Evolutionary conservation across 2,113 vertebrate species (phyloP).

Genomic region (Cephalopterus ornatus): DNA sequence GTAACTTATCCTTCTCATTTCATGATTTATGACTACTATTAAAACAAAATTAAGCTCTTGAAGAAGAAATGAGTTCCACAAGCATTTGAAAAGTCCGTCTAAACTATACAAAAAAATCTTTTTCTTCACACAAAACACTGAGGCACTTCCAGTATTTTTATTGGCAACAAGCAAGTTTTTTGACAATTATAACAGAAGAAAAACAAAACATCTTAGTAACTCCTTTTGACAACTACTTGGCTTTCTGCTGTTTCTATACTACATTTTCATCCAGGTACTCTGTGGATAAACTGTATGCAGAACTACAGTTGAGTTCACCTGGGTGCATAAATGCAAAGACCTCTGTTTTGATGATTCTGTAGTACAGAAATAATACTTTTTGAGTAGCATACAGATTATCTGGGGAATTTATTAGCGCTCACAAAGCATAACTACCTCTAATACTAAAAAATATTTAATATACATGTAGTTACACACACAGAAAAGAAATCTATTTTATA

Average conservation of each 20-base stretch:
- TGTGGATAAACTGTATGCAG: background rate
- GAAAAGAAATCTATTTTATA: background rate
- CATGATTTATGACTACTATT: constrained; percentile 67
- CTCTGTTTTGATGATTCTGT: background rate
- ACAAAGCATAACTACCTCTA: background rate
- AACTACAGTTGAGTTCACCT: background rate
- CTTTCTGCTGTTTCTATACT: background rate
- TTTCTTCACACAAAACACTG: background rate
- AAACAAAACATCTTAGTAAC: constrained; percentile 38
- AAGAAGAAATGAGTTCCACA: constrained; percentile 37
- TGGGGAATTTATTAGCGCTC: background rate
- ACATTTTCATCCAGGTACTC: background rate
- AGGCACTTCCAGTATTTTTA: constrained; percentile 41
- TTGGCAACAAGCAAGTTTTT: constrained; percentile 18
- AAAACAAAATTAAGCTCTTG: constrained; percentile 46
- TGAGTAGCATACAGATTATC: background rate
- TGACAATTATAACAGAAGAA: background rate
- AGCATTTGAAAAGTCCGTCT: constrained; percentile 27
- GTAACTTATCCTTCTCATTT: constrained; percentile 31
- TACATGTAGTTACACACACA: background rate
- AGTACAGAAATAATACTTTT: background rate
- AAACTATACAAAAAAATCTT: background rate
- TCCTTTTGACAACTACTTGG: constrained; percentile 43
- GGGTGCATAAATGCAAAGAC: background rate
- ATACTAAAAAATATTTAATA: background rate